phyloP scores from a whole-genome alignment of 2,113 vertebrate species.

The Dasypus novemcinctus region DNA sequence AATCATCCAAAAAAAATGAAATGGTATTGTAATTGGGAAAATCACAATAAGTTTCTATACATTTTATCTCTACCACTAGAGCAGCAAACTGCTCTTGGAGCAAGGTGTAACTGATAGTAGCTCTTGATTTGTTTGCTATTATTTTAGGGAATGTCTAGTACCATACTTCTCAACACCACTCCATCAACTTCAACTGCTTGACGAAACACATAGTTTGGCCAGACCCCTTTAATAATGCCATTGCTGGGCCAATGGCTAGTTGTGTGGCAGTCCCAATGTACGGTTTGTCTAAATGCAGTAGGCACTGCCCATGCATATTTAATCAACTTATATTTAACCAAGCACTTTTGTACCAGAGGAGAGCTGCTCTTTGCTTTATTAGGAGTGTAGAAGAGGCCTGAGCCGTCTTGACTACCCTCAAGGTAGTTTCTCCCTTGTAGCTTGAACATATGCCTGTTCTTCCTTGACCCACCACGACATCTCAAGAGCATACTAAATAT shows the following conservation, averaged over 20 bases:
- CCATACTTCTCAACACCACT: background rate
- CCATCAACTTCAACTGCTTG: slow-evolving; percentile 1
- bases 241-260: background rate
- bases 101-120: background rate
- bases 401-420: background rate
- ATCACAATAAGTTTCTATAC: background rate
- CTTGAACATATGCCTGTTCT: slow-evolving; percentile 40
- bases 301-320: background rate
- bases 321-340: background rate
- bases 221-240: background rate
- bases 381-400: background rate
- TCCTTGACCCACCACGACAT: background rate
- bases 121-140: slow-evolving; percentile 4
- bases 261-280: background rate
- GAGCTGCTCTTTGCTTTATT: background rate
- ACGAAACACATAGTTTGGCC: background rate
- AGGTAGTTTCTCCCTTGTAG: background rate
- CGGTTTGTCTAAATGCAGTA: background rate
- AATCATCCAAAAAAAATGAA: background rate
- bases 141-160: slow-evolving; percentile 34
- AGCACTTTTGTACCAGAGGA: background rate
- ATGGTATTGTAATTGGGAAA: background rate
- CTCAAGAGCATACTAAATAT: slow-evolving; percentile 42
- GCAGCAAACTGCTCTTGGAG: background rate
- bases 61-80: background rate